These are phyloP conservation scores for Lathronympha strigana DNA, from an alignment of 2,888 invertebrate genomes.

Conservation along the genomic window DNA sequence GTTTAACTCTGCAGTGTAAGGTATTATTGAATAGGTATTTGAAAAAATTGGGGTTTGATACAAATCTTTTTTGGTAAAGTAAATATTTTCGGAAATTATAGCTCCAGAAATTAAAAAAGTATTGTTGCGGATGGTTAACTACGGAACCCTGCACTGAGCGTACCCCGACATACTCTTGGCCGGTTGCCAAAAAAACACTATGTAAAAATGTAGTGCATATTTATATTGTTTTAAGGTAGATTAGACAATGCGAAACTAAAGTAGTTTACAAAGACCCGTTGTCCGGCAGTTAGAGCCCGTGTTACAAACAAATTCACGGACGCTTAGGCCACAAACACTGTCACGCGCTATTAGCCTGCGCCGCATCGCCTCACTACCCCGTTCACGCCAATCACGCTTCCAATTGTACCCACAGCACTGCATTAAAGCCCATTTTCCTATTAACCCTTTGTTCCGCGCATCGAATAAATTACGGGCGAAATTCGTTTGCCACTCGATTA, in stretches of 20 bases:
- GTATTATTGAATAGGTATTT: too few relatives aligned
- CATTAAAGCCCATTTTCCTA: constrained; percentile 40
- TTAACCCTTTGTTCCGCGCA: constrained; percentile 38
- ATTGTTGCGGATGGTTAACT: too few relatives aligned
- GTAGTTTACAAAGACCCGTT: background rate
- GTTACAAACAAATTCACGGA: constrained; percentile 35
- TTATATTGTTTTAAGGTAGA: background rate
- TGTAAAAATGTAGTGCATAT: too few relatives aligned
- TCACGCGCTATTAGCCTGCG: constrained; percentile 26
- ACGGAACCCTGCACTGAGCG: too few relatives aligned
- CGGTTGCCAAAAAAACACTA: too few relatives aligned
- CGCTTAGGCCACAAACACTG: constrained; percentile 33
- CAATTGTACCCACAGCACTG: constrained; percentile 28
- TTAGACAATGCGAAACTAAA: background rate
- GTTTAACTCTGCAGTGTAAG: too few relatives aligned
- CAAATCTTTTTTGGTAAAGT: too few relatives aligned
- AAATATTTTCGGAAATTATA: too few relatives aligned
- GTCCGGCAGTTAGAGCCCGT: constrained; percentile 8
- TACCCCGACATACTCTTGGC: too few relatives aligned
- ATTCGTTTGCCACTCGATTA: constrained; percentile 43
- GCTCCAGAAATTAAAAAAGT: too few relatives aligned
- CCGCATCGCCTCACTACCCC: constrained; percentile 23
- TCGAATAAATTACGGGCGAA: constrained; percentile 39
- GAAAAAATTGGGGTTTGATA: too few relatives aligned
- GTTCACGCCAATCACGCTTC: constrained; percentile 36